Percentiles rank a stretch among this genome's conserved stretches.
Conservation (phyloP, 2,113 vertebrate species). For the Taxidea taxus region DNA sequence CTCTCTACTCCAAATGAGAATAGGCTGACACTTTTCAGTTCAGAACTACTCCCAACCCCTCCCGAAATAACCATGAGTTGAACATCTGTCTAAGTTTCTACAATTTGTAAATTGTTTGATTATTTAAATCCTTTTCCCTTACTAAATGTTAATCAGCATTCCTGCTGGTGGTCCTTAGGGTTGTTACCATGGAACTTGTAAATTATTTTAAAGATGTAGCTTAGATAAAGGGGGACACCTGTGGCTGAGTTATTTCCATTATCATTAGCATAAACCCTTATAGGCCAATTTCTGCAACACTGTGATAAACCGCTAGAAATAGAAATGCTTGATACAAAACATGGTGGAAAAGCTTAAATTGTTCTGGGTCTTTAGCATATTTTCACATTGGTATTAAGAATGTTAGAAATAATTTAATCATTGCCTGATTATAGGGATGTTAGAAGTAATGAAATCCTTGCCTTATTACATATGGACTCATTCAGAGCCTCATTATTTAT, state of each 20-base stretch:
- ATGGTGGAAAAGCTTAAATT: conserved; percentile 75
- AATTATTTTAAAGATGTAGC: conserved; percentile 80
- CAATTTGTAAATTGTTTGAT: conserved; percentile 61
- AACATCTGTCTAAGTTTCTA: conserved; percentile 59
- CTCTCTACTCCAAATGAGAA: background rate
- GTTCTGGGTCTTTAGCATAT: conserved; percentile 78
- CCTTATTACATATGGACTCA: conserved; percentile 82
- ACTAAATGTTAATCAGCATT: conserved; percentile 80
- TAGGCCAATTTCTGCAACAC: conserved; percentile 74
- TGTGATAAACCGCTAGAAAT: conserved; percentile 82
- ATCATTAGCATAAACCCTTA: conserved; percentile 83
- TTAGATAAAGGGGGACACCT: conserved; percentile 78
- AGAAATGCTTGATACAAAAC: conserved; percentile 79
- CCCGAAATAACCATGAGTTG: conserved; percentile 38
- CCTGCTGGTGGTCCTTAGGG: conserved; percentile 73
- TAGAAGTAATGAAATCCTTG: conserved; percentile 82
- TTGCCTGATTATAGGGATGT: conserved; percentile 82
- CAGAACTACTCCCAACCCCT: background rate
- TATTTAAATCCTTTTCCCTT: conserved; percentile 64
- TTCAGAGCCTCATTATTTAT: conserved; percentile 84
- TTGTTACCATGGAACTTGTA: conserved; percentile 75
- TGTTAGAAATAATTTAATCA: conserved; percentile 85
- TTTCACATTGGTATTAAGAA: conserved; percentile 78
- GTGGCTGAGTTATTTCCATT: conserved; percentile 74
- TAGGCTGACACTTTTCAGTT: conserved; percentile 51